Conservation (phyloP, 2,113 vertebrate genomes). For the Capreolus pygargus region DNA sequence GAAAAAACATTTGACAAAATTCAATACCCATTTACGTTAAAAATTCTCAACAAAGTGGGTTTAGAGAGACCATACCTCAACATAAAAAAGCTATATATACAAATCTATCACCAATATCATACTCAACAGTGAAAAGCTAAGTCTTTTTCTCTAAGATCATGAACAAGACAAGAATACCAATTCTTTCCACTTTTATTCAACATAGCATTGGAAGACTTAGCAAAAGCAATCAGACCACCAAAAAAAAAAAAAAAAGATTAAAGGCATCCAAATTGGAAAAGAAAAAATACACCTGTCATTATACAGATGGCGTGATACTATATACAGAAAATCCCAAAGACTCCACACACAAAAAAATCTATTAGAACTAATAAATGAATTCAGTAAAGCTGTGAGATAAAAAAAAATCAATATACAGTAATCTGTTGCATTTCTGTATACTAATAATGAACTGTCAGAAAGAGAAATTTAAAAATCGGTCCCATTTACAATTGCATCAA, state of each 20-base stretch:
- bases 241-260: neutral
- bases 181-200: neutral
- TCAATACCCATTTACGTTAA: neutral
- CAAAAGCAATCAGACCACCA: neutral
- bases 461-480: neutral
- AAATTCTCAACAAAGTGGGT: neutral
- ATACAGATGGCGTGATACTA: neutral
- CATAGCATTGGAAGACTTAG: neutral
- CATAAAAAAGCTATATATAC: neutral
- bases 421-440: neutral
- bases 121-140: neutral
- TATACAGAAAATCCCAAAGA: neutral
- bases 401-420: neutral
- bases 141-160: neutral
- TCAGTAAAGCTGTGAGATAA: neutral
- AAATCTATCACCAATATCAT: neutral
- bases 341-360: neutral
- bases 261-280: neutral
- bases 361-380: neutral
- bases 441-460: neutral
- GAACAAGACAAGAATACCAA: neutral
- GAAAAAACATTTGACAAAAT: neutral
- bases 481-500: neutral
- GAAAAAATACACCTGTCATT: neutral
- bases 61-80: neutral